Evolutionary conservation across 2,797 vertebrate species (phyloP).

Genomic region (Euphonia xanthogaster): DNA sequence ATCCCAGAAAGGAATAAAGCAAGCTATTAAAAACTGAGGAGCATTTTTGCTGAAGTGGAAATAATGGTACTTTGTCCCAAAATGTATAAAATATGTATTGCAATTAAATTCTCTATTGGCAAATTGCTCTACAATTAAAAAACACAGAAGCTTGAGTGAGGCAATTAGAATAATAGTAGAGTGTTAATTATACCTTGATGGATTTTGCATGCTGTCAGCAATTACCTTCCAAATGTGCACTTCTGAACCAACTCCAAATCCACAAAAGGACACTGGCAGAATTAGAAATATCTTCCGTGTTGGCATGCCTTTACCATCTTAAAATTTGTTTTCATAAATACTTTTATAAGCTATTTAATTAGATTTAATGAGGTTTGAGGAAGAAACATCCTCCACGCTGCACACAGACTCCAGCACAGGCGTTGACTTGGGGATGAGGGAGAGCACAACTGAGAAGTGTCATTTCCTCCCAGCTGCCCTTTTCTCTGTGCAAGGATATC

Average conservation of each 20-base stretch:
- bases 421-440: neutral
- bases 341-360: constrained; percentile 75
- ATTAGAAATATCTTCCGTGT: constrained; percentile 66
- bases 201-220: constrained; percentile 76
- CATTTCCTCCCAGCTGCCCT: neutral
- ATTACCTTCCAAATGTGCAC: constrained; percentile 76
- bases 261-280: constrained; percentile 73
- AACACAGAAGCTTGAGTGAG: constrained; percentile 76
- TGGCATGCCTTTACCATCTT: constrained; percentile 54
- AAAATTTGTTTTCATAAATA: constrained; percentile 66
- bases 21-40: constrained; percentile 26
- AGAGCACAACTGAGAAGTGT: neutral
- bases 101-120: constrained; percentile 77
- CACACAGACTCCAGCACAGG: constrained; percentile 10
- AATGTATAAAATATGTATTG: constrained; percentile 74
- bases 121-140: constrained; percentile 82
- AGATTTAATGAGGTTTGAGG: constrained; percentile 71
- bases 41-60: constrained; percentile 50
- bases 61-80: constrained; percentile 69
- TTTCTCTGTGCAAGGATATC: neutral
- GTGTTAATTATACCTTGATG: constrained; percentile 80
- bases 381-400: constrained; percentile 49
- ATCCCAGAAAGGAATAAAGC: constrained; percentile 44
- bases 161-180: constrained; percentile 82
- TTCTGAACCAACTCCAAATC: constrained; percentile 79